Percentiles rank a stretch among this genome's conserved stretches.
phyloP scores from a whole-genome alignment of 2,797 vertebrate genomes.

The Emydoidea blandingii region DNA sequence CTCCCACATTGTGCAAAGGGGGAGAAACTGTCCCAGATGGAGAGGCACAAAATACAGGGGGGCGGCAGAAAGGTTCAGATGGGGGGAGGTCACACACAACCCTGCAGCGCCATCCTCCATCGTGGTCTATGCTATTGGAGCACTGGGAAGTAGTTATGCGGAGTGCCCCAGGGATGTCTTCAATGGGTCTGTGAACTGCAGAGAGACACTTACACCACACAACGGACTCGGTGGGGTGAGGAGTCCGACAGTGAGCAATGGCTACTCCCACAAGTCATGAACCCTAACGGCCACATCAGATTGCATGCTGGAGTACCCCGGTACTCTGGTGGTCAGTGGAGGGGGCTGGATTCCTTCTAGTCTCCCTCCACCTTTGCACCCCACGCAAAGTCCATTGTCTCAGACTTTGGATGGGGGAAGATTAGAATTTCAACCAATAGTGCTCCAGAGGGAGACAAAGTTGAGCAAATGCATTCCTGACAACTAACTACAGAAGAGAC shows the following conservation, averaged over 20 bases:
- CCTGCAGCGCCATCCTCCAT: not conserved
- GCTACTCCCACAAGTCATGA: not conserved
- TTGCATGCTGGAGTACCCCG: not conserved
- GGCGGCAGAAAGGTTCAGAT: too few species aligned
- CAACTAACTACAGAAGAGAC: not conserved
- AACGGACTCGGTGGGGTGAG: too few species aligned
- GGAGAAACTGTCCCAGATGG: not conserved
- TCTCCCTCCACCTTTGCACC: not conserved
- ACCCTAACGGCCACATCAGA: not conserved
- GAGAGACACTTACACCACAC: not conserved
- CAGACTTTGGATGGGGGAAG: not conserved
- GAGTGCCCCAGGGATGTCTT: not conserved
- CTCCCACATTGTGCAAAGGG: not conserved
- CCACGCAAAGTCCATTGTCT: not conserved
- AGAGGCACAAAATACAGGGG: not conserved
- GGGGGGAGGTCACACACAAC: not conserved
- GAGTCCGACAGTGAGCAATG: not conserved
- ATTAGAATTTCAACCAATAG: not conserved
- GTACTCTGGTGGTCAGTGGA: not conserved
- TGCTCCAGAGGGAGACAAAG: not conserved
- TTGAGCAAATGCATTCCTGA: not conserved
- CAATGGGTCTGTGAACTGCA: not conserved
- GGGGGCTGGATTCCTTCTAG: not conserved
- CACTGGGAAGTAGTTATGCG: not conserved
- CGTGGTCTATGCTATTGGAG: not conserved